Evolutionary conservation across 1,140 invertebrate genomes (phyloP), one percentile per base, ranked within the genome.

Genomic region (Asbolus verrucosus): DNA sequence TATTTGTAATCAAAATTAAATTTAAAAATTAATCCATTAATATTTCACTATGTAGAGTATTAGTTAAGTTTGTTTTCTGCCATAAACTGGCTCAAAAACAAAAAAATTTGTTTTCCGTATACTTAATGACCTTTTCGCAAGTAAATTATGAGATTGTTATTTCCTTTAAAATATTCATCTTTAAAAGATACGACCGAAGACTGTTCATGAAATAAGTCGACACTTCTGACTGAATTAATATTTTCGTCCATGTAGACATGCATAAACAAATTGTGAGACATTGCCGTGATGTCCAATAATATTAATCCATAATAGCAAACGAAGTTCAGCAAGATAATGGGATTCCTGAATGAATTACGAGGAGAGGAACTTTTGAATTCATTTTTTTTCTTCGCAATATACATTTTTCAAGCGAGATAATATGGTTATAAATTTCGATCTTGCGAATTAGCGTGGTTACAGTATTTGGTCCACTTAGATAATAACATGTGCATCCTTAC

Each of bases 281-380:
- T n/a, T n/a, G n/a, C n/a, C 46, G 27, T 54, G 27, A 54, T 54
- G 46, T 54, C 27, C 27, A 54, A 19, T 54, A 54, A 54, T 54
- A 27, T 54, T 21, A 21, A n/a, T 27, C 6, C 46, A 11, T 36
- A 36, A 36, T n/a, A n/a, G 33, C 33, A n/a, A 4, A 27, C 24
- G 3, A 27, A 27, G 8, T 27, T 8, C 24, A 27, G 2, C 33
- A 36, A n/a, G 21, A 21, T 27, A 50, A 50, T 21, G 43, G 16
- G n/a, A 41, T 41, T 14, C 39, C n/a, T 14, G 43, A 21, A 50
- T 27, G 46, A 54, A 54, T 54, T 43, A 43, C 16, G 11, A 54
- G 24, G 21, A 11, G 46, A 54, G 46, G 46, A 54, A 54, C 24
- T 54, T 54, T 21, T 54, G 46, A 54, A 54, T 54, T 50, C 43